phyloP scores from a whole-genome alignment of 2,113 vertebrate genomes.

The Xiphophorus maculatus region DNA sequence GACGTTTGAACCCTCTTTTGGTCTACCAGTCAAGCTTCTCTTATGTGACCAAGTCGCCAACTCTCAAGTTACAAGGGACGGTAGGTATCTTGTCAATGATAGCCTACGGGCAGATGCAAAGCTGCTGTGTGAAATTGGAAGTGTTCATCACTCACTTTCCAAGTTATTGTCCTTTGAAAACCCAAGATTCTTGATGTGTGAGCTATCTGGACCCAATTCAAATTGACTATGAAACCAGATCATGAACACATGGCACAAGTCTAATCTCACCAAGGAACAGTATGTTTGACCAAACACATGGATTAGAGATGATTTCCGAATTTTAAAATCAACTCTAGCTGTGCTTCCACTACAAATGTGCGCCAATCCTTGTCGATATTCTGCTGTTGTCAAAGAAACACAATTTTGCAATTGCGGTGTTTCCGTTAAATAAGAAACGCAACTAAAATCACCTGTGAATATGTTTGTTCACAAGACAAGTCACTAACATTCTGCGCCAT shows the following conservation, averaged over 20 bases:
- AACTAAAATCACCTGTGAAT: too few relatives aligned
- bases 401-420: too few relatives aligned
- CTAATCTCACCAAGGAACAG: conserved; percentile 4
- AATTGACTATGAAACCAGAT: conserved; percentile 37
- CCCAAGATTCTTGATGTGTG: conserved; percentile 34
- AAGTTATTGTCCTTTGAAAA: conserved; percentile 54
- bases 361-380: too few relatives aligned
- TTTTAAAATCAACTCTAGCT: not conserved
- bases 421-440: too few relatives aligned
- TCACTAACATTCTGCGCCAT: too few relatives aligned
- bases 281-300: conserved; percentile 12
- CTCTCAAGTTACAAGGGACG: conserved; percentile 57
- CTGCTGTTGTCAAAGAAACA: too few relatives aligned
- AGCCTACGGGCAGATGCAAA: conserved; percentile 56
- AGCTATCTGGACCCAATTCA: conserved; percentile 26
- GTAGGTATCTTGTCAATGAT: conserved; percentile 58
- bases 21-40: conserved; percentile 35
- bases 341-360: too few relatives aligned
- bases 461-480: too few relatives aligned
- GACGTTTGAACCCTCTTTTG: conserved; percentile 56
- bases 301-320: conserved; percentile 1
- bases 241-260: not conserved
- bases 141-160: conserved; percentile 44
- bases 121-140: conserved; percentile 43
- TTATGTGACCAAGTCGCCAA: conserved; percentile 30